These are phyloP conservation scores for Orcinus orca DNA, from an alignment of 2,113 vertebrate genomes.

Conservation along the genomic window DNA sequence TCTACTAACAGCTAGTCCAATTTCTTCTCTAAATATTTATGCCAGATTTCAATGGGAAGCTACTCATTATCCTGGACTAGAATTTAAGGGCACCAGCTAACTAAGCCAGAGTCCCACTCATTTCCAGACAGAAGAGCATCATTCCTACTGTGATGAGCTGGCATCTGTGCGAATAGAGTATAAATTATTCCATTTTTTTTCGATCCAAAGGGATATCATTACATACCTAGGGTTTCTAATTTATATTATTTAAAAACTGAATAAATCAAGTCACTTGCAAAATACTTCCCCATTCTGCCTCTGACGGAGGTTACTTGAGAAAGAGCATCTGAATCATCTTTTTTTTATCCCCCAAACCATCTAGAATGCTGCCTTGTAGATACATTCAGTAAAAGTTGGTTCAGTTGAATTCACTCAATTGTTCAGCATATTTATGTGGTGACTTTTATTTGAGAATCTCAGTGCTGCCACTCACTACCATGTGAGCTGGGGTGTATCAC, in stretches of 20 bases:
- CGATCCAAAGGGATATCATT: background rate
- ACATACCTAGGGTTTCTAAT: slow-evolving; percentile 12
- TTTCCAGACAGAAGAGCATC: slow-evolving; percentile 28
- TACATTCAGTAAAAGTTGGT: background rate
- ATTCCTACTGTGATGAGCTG: slow-evolving; percentile 37
- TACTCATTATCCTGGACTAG: slow-evolving; percentile 37
- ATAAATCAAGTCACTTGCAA: slow-evolving; percentile 21
- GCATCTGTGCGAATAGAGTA: background rate
- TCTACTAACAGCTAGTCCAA: slow-evolving; percentile 45
- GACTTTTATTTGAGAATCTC: background rate
- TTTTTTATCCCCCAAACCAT: background rate
- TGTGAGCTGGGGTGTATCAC: background rate
- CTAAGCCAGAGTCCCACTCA: slow-evolving; percentile 29
- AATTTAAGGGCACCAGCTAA: slow-evolving; percentile 65
- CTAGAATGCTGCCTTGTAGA: background rate
- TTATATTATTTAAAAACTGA: slow-evolving; percentile 44
- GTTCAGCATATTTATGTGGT: background rate
- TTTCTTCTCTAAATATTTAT: slow-evolving; percentile 45
- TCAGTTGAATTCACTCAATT: background rate
- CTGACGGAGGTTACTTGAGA: background rate
- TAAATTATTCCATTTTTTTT: slow-evolving; percentile 22
- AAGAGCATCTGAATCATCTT: background rate
- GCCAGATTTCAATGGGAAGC: slow-evolving; percentile 50
- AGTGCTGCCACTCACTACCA: background rate
- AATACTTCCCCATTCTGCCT: slow-evolving; percentile 11